These are phyloP conservation scores for Heliornis fulica DNA, from an alignment of 2,113 vertebrate species.

Conservation along the genomic window DNA sequence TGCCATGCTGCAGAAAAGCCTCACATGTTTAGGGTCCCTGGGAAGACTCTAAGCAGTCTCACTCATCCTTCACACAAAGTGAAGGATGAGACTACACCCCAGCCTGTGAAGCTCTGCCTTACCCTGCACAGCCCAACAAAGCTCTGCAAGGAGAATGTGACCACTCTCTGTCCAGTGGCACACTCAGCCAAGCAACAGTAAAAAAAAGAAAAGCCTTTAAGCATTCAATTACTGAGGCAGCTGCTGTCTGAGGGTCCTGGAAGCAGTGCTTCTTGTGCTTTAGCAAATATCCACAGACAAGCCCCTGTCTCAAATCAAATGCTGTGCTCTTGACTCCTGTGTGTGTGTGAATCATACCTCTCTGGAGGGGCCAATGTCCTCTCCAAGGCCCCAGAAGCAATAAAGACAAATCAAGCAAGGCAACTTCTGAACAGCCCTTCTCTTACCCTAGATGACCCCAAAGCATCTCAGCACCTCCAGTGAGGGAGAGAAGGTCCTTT, in stretches of 20 bases:
- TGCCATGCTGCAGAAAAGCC: neutral
- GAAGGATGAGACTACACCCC: neutral
- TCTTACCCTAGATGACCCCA: neutral
- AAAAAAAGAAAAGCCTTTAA: slow-evolving; percentile 6
- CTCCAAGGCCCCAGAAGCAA: neutral
- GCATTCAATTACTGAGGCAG: neutral
- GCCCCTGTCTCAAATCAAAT: neutral
- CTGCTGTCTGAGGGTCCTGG: neutral
- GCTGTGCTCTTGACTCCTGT: neutral
- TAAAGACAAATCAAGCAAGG: neutral
- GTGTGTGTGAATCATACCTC: neutral
- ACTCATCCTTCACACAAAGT: neutral
- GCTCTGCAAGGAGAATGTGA: neutral
- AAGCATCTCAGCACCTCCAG: neutral
- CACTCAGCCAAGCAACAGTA: neutral
- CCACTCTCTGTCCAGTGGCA: neutral
- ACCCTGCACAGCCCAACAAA: neutral
- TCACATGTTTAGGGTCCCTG: neutral
- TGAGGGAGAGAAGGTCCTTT: neutral
- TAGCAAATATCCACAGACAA: neutral
- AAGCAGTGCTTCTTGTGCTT: neutral
- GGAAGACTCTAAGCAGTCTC: neutral
- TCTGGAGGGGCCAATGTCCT: neutral
- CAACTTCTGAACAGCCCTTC: neutral
- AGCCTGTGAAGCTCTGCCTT: neutral